A percentile compares a stretch with the other conserved stretches of the same genome.
These are phyloP conservation scores for Xestia sexstrigata DNA, from an alignment of 2,888 invertebrate species.

Conservation along the genomic window DNA sequence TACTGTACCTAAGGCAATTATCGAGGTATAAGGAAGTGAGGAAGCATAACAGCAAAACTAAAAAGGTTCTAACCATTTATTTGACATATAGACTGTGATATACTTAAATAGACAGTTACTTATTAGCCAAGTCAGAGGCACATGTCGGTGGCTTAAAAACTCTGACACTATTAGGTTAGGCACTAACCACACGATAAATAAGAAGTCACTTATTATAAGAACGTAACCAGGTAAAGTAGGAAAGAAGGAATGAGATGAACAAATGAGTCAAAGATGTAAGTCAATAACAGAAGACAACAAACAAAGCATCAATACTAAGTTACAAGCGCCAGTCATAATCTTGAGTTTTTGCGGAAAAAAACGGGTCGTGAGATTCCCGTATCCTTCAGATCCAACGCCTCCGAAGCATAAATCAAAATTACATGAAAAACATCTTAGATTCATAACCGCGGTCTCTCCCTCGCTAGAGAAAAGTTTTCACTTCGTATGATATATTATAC, in stretches of 20 bases:
- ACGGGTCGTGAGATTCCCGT: conserved; percentile 75
- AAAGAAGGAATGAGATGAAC: neutral
- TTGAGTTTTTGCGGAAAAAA: conserved; percentile 75
- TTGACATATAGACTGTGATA: too few relatives aligned
- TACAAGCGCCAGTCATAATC: conserved; percentile 73
- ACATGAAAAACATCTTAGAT: conserved; percentile 83
- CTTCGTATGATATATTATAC: conserved; percentile 38
- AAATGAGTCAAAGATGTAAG: neutral
- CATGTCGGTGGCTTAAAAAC: too few relatives aligned
- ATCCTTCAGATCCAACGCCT: conserved; percentile 75
- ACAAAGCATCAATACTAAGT: conserved; percentile 55
- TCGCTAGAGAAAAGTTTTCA: conserved; percentile 60
- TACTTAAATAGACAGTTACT: too few relatives aligned
- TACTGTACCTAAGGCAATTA: neutral
- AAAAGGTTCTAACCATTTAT: neutral
- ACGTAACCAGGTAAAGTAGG: neutral
- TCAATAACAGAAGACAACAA: conserved; percentile 10
- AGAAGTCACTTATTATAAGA: neutral
- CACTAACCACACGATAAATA: too few relatives aligned
- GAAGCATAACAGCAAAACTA: neutral
- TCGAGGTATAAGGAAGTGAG: neutral
- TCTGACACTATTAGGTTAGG: too few relatives aligned
- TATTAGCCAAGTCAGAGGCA: too few relatives aligned
- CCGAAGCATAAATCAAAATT: conserved; percentile 83
- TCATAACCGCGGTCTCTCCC: conserved; percentile 69